Evolutionary conservation across 1,140 invertebrate species (phyloP).

Genomic region (Gerris buenoi): DNA sequence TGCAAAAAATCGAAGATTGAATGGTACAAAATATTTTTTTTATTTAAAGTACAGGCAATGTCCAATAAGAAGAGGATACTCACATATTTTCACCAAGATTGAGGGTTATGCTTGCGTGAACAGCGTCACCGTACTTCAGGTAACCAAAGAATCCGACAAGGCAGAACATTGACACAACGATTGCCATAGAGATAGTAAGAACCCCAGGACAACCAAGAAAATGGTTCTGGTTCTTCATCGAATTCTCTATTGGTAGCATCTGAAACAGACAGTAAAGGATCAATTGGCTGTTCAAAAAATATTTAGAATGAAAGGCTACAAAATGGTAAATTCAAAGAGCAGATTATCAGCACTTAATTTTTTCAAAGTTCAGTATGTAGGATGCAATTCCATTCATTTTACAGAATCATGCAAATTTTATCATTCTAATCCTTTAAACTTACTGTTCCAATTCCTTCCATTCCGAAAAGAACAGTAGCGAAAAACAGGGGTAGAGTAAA

Average conservation of each 20-base stretch:
- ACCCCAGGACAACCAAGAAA: conserved; percentile 72
- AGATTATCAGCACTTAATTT: too few relatives aligned
- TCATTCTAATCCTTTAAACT: too few relatives aligned
- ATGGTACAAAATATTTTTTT: background rate
- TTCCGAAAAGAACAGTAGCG: conserved; percentile 55
- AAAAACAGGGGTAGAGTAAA: conserved; percentile 19
- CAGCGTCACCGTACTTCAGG: conserved; percentile 50
- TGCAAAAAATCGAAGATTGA: background rate
- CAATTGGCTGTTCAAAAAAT: too few relatives aligned
- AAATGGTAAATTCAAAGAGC: too few relatives aligned
- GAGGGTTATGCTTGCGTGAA: conserved; percentile 54
- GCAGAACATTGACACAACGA: conserved; percentile 66
- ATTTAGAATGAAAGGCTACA: too few relatives aligned
- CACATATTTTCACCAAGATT: conserved; percentile 39
- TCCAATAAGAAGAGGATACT: too few relatives aligned
- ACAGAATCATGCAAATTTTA: too few relatives aligned
- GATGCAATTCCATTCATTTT: too few relatives aligned
- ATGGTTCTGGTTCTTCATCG: conserved; percentile 65
- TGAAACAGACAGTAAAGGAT: too few relatives aligned
- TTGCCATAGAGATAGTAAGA: conserved; percentile 70
- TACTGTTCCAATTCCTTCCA: conserved; percentile 60
- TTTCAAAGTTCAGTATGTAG: too few relatives aligned
- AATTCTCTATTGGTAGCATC: conserved; percentile 80
- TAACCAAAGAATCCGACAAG: conserved; percentile 78
- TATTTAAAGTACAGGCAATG: background rate